These are phyloP conservation scores for Pyrocephalus nanus DNA, from an alignment of 2,797 vertebrate genomes.

Conservation along the genomic window DNA sequence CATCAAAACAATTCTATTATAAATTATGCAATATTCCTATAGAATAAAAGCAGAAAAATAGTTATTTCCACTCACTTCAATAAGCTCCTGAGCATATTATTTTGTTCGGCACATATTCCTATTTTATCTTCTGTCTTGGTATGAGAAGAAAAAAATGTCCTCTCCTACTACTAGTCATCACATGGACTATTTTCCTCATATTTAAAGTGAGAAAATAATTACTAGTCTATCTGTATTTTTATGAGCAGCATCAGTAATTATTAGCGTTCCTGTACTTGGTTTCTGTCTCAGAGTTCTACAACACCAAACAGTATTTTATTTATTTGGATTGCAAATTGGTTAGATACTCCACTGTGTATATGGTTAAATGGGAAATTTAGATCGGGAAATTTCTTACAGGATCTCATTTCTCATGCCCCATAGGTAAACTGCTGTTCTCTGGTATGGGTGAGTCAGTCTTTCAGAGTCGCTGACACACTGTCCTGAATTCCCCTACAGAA, in stretches of 20 bases:
- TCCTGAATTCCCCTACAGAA: neutral
- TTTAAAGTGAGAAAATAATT: neutral
- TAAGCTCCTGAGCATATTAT: neutral
- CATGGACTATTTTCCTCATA: neutral
- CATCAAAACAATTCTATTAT: neutral
- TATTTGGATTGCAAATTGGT: neutral
- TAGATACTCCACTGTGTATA: neutral
- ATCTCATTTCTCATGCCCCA: neutral
- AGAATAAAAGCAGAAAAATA: neutral
- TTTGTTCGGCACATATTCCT: neutral
- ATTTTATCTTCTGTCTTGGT: neutral
- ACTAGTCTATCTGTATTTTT: neutral
- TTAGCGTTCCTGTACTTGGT: neutral
- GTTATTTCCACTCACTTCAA: neutral
- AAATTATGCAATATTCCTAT: neutral
- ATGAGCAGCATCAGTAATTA: neutral
- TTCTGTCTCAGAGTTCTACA: neutral
- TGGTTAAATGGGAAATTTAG: neutral
- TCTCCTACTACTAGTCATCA: neutral
- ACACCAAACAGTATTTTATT: neutral
- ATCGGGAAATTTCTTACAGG: neutral
- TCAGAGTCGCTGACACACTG: neutral
- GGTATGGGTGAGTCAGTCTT: slow-evolving; percentile 27
- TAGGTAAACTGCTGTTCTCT: neutral
- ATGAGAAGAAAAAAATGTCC: neutral